These are phyloP conservation scores for Chymomyza fuscimana DNA, from an alignment of 2,888 invertebrate genomes.

Conservation along the genomic window DNA sequence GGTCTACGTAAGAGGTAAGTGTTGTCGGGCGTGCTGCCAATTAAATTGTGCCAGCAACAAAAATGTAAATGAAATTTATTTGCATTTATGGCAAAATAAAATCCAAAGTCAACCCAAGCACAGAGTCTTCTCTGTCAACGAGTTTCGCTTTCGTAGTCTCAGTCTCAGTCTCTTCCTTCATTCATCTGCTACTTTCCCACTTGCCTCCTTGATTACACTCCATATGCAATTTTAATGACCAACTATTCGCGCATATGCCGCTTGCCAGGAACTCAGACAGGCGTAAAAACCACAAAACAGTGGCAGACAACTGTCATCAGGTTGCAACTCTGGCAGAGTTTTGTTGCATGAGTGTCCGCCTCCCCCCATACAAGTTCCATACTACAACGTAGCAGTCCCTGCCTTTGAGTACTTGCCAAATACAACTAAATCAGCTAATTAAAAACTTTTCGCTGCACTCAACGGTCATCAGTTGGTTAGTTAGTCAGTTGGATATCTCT, in stretches of 20 bases:
- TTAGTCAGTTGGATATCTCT: constrained; percentile 1
- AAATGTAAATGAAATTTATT: constrained; percentile 64
- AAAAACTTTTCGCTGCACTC: constrained; percentile 70
- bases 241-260: constrained; percentile 24
- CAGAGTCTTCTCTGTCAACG: neutral
- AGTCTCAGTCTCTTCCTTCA: neutral
- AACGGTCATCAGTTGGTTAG: constrained; percentile 50
- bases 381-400: neutral
- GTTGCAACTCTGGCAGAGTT: neutral
- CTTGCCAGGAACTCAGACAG: constrained; percentile 24
- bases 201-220: constrained; percentile 3
- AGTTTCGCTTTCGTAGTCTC: neutral
- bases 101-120: constrained; percentile 19
- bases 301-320: constrained; percentile 40
- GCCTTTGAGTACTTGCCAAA: neutral
- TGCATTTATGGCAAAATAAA: constrained; percentile 51
- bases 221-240: constrained; percentile 28
- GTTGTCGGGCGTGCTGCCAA: constrained; percentile 49
- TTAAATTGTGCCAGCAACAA: constrained; percentile 52
- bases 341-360: neutral
- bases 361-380: too few relatives aligned
- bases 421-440: constrained; percentile 75
- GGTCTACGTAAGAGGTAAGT: neutral
- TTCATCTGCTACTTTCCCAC: neutral
- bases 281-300: constrained; percentile 46